Evolutionary conservation across 2,888 invertebrate species (phyloP), one percentile per base, ranked within the genome.

Genomic region (Ophioninae sp.): DNA sequence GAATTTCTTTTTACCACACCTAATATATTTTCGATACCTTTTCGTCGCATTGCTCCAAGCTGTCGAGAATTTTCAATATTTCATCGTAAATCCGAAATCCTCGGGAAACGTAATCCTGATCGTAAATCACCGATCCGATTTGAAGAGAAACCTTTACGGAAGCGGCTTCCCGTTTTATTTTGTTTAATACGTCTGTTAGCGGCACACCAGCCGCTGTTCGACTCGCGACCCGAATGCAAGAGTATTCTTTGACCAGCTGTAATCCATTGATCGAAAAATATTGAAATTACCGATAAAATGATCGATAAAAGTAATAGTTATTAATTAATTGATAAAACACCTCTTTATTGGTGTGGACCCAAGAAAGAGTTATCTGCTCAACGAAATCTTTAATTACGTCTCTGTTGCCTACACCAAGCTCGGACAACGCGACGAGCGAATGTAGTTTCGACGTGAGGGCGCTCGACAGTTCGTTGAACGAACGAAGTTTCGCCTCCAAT

Each of bases 141-240:
- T 89, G 85, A 1, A 91, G 79, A 8, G 88, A 88, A 21, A 87
- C 70, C 79, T 87, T 89, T 1, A 88, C 80, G 37, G 88, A 79
- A 61, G 86, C 70, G 5, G 86, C 83, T 80, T 89, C 89, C 79
- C 88, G 88, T 59, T 87, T 90, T 72, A 90, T 87, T 82, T 86
- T 89, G 39, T 87, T 82, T 10, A 91, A 56, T 30, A 91, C 23
- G 41, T 85, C 69, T 10, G 89, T 86, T 59, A 91, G 85, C 6
- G 91, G 87, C 39, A 87, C 78, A 21, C 89, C 89, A 6, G 86
- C 85, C 39, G 87, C 74, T 5, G 89, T 89, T 17, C 87, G 87
- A 84, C 91, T 90, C 5, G 88, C 88, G 64, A 91, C 87, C 37
- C 87, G 88, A 75, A 89, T 88, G 59, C 87, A 87, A n/a, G 87